phyloP scores from a whole-genome alignment of 2,113 vertebrate genomes.

The Ameiurus melas region DNA sequence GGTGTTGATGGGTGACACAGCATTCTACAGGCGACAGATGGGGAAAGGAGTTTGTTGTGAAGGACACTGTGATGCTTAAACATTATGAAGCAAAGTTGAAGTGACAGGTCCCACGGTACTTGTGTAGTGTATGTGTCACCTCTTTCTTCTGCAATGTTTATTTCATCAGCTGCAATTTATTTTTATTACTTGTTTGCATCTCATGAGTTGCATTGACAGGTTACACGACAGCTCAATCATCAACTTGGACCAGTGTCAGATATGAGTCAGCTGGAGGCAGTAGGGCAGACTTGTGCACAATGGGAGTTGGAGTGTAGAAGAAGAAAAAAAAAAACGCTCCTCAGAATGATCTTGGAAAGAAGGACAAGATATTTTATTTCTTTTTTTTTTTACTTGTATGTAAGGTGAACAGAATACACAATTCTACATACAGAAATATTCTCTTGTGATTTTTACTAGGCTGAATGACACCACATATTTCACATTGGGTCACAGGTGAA shows the following conservation, averaged over 20 bases:
- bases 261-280: background rate
- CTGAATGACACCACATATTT: background rate
- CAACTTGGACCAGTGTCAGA: background rate
- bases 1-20: conserved; percentile 7
- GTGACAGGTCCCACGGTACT: conserved; percentile 29
- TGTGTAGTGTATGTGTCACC: conserved; percentile 16
- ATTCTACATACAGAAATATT: background rate
- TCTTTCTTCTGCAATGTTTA: background rate
- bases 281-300: conserved; percentile 2
- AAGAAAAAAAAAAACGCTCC: background rate
- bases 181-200: conserved; percentile 39
- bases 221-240: conserved; percentile 10
- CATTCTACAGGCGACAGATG: conserved; percentile 19
- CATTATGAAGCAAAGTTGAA: conserved; percentile 16
- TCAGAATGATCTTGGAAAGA: background rate
- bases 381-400: background rate
- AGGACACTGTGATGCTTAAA: conserved; percentile 14
- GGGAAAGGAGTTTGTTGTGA: background rate
- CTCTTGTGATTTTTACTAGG: background rate
- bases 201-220: conserved; percentile 12
- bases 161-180: background rate
- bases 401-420: background rate
- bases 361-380: background rate
- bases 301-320: conserved; percentile 14
- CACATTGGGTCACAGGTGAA: background rate